Base-by-base conservation (phyloP, 2,113 vertebrate species). In the Seriola quinqueradiata region DNA sequence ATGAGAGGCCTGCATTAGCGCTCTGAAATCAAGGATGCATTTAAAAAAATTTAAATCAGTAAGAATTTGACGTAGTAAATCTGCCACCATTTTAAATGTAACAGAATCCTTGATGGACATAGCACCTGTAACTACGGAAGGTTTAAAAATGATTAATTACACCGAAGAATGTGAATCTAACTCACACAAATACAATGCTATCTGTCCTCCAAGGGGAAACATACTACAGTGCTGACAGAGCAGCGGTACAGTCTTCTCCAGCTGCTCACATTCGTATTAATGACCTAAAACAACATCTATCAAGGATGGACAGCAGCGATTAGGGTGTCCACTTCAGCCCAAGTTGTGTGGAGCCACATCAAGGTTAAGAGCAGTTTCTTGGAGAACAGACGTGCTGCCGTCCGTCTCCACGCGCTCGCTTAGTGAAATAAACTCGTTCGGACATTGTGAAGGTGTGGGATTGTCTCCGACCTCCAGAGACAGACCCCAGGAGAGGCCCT, bases 401-500 rank as follows among this genome's bases (percentile, higher is more conserved):
- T 1, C 23, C 0, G 23, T 83, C 23, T 71, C 44, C 52, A 3
- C 2, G n/a, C 8, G 32, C 3, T 3, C 34, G 2, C 79, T 34
- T 2, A 23, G 50, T n/a, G 44, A 74, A 82, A 77, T 52, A 11
- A 73, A 82, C 82, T 83, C 40, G 42, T 76, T 52, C 28, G 19
- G 74, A 87, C 73, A 74, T 76, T 79, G 85, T 76, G 79, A 70
- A 84, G 77, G 84, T 84, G 85, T 68, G 75, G 87, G 85, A 88
- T 81, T 77, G 63, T 71, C 75, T 38, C 52, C 61, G 44, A 88
- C 88, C 88, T 89, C 86, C 76, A 19, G 81, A 83, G 83, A 89
- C 75, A 82, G 59, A 64, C 84, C 90, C 80, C 85, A 59, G 69
- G 90, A 89, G 81, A 90, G 83, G 76, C 65, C 81, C 75, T 81